phyloP scores from a whole-genome alignment of 2,888 invertebrate species.

The Hyles lineata region DNA sequence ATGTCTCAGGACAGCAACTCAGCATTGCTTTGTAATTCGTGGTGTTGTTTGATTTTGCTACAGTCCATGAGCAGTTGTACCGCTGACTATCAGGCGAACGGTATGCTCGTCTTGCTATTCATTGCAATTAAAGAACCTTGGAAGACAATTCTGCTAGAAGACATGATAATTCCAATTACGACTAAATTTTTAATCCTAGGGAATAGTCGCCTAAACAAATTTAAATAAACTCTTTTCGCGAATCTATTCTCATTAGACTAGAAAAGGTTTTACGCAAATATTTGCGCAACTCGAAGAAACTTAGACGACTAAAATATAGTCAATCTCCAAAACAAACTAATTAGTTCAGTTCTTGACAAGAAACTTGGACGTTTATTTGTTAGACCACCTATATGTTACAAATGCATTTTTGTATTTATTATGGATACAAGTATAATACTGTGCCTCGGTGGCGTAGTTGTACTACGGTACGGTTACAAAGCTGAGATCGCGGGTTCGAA shows the following conservation, averaged over 20 bases:
- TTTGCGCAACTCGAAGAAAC: neutral
- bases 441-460: too few species aligned
- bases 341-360: neutral
- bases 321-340: slow-evolving; percentile 12
- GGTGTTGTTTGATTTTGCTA: too few species aligned
- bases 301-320: neutral
- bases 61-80: too few species aligned
- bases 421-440: neutral
- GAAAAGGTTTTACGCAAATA: neutral
- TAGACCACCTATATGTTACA: neutral
- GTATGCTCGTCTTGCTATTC: too few species aligned
- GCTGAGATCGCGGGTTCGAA: too few species aligned
- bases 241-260: neutral
- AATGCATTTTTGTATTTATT: neutral
- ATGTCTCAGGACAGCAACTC: too few species aligned
- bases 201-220: neutral
- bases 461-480: too few species aligned
- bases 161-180: too few species aligned
- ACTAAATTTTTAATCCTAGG: neutral
- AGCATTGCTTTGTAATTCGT: too few species aligned
- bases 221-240: neutral
- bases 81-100: too few species aligned
- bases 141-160: too few species aligned
- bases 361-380: neutral
- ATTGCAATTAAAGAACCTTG: too few species aligned